Evolutionary conservation across 53 echinoderm and acorn worm species (phyloP), one percentile per base, ranked within the genome.

Genomic region (Mesocentrotus franciscanus): DNA sequence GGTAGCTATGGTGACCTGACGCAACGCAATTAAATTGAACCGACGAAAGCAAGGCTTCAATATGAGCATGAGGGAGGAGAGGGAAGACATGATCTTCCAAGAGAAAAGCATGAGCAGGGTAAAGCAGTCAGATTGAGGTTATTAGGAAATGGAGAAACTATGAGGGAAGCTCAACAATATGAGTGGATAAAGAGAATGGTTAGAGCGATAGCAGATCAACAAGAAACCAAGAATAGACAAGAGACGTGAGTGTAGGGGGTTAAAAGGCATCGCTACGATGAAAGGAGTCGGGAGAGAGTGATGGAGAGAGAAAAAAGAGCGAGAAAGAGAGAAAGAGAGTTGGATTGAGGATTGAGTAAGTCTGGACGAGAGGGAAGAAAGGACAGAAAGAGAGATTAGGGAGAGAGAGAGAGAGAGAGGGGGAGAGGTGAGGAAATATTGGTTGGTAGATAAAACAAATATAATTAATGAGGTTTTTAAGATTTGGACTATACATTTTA

Each of bases 1-100:
- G 90, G 90, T 90, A 3, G 15, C 90, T 10, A 90, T 90, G 90
- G 90, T n/a, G 90, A 90, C 60, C n/a, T 90, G 90, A 90, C 90
- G 90, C 90, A 90, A n/a, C 27, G n/a, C 60, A 90, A 90, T 90
- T 90, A 90, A 90, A 30, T 90, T 27, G 60, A 90, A 60, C n/a
- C 59, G 58, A 60, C 58, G 60, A 60, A 90, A 90, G 81, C 57
- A 57, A 32, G 57, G 60, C 30, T 71, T 59, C 60, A 15, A 81
- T 18, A 81, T 81, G 39, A 81, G 22, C 30, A 81, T 18, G 32
- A 13, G 30, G 13, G 76, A 76, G 76, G 68, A 85, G 20, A 55
- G n/a, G 60, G 58, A 90, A 56, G 17, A 58, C 4, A 4, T 36
- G 36, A 39, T 81, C 18, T 81, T 81, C 36, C 32, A 78, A 78